phyloP scores from a whole-genome alignment of 2,113 vertebrate species.

The Columbina picui region DNA sequence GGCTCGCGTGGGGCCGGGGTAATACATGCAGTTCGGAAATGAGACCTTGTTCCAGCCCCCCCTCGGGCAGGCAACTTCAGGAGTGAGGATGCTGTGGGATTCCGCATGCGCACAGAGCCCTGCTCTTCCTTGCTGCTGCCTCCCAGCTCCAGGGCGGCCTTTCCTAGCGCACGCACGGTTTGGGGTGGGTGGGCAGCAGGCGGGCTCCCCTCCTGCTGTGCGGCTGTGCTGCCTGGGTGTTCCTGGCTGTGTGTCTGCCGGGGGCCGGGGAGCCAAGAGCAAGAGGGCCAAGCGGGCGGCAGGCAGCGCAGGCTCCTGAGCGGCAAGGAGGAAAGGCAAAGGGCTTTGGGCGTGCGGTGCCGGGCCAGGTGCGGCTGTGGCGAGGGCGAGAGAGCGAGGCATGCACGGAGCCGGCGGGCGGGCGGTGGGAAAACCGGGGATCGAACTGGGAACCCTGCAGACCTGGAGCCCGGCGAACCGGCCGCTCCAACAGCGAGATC shows the following conservation, averaged over 20 bases:
- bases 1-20: accelerated
- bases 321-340: too few relatives aligned
- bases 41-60: too few relatives aligned
- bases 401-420: too few relatives aligned
- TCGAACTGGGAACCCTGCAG: too few relatives aligned
- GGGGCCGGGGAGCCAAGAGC: not conserved
- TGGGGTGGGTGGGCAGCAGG: not conserved
- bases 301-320: too few relatives aligned
- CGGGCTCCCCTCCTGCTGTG: not conserved
- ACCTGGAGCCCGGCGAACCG: too few relatives aligned
- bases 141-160: too few relatives aligned
- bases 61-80: not conserved
- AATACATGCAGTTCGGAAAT: accelerated
- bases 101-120: not conserved
- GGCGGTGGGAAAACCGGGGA: not conserved
- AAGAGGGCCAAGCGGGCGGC: too few relatives aligned
- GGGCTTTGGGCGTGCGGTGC: too few relatives aligned
- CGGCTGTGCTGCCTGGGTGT: not conserved
- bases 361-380: too few relatives aligned
- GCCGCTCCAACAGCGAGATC: not conserved
- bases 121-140: not conserved
- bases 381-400: too few relatives aligned
- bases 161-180: too few relatives aligned
- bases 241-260: not conserved
- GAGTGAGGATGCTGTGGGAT: not conserved